These are phyloP conservation scores for Ahaetulla prasina DNA, from an alignment of 2,113 vertebrate genomes.

Conservation along the genomic window DNA sequence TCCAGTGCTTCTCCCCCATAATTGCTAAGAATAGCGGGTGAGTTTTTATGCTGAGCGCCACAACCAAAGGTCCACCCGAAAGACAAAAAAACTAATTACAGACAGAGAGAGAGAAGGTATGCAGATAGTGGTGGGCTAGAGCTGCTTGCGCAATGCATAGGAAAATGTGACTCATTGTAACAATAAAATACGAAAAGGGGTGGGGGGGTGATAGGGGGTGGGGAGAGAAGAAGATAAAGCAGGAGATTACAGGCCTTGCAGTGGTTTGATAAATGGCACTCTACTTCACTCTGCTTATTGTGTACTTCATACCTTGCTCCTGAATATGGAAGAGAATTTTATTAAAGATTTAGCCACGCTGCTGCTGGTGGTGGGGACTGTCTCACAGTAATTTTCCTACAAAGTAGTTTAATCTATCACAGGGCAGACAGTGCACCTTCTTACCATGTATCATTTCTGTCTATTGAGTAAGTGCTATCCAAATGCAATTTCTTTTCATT, in stretches of 20 bases:
- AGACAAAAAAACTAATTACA: slow-evolving; percentile 57
- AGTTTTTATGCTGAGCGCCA: slow-evolving; percentile 35
- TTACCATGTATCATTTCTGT: slow-evolving; percentile 97
- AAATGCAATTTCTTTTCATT: slow-evolving; percentile 86
- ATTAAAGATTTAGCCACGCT: slow-evolving; percentile 95
- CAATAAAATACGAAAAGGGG: slow-evolving; percentile 75
- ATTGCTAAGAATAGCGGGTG: slow-evolving; percentile 8
- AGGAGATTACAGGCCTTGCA: slow-evolving; percentile 78
- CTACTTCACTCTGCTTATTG: slow-evolving; percentile 78
- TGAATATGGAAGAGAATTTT: slow-evolving; percentile 98
- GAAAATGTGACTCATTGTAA: slow-evolving; percentile 72
- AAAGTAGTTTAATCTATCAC: slow-evolving; percentile 99
- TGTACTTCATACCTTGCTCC: slow-evolving; percentile 85
- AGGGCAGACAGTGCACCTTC: slow-evolving; percentile 96
- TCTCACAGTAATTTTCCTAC: slow-evolving; percentile 98
- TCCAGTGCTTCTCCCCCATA: not conserved
- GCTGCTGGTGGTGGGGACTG: slow-evolving; percentile 83
- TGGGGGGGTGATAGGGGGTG: too few species aligned
- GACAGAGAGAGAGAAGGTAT: slow-evolving; percentile 42
- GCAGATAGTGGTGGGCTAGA: slow-evolving; percentile 43
- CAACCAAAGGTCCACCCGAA: slow-evolving; percentile 56
- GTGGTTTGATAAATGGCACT: slow-evolving; percentile 82
- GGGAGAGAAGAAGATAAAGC: slow-evolving; percentile 74
- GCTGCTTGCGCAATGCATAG: slow-evolving; percentile 60
- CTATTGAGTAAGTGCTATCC: slow-evolving; percentile 85